These are phyloP conservation scores for Heliocidaris tuberculata DNA, from an alignment of 35 echinoderm and acorn worm genomes.

Conservation along the genomic window DNA sequence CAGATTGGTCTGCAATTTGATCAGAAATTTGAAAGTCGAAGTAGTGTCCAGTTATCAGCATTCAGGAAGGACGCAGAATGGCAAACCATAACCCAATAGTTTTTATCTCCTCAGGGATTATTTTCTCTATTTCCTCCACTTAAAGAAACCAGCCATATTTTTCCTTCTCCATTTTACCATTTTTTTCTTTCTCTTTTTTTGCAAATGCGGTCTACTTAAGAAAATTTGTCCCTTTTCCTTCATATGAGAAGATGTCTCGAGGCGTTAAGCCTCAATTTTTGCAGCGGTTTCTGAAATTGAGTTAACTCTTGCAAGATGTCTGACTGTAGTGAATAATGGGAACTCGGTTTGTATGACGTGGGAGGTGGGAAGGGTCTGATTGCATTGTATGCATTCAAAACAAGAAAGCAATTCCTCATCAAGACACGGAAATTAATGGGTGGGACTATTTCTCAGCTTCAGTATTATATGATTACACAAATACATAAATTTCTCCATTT, in stretches of 20 bases:
- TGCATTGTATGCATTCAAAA: neutral
- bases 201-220: neutral
- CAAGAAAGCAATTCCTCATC: neutral
- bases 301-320: slow-evolving; percentile 21
- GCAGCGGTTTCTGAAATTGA: slow-evolving; percentile 32
- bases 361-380: neutral
- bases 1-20: neutral
- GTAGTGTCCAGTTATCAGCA: neutral
- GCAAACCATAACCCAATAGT: neutral
- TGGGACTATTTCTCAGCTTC: neutral
- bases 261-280: slow-evolving; percentile 29
- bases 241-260: neutral
- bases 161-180: neutral
- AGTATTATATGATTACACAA: neutral
- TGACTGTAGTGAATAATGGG: neutral
- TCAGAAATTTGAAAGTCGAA: neutral
- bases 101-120: neutral
- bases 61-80: neutral
- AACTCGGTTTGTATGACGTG: neutral
- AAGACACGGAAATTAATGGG: neutral
- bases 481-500: neutral
- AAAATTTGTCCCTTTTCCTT: neutral
- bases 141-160: neutral
- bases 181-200: neutral
- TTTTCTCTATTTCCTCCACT: slow-evolving; percentile 10